Evolutionary conservation across 1,140 invertebrate species (phyloP).

Genomic region (Calephelis virginiensis): DNA sequence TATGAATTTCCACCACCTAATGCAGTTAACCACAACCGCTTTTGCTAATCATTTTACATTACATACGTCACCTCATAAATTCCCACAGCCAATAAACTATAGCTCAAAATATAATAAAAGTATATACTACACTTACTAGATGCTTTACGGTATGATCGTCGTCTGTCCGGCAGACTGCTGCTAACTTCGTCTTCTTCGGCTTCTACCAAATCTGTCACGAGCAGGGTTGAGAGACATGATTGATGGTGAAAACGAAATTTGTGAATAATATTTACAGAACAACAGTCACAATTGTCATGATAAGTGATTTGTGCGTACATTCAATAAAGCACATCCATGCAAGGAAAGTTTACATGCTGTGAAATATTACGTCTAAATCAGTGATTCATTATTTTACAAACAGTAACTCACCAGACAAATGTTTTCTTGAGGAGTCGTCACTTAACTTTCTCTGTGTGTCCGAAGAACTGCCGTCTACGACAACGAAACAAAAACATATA

Average conservation of each 20-base stretch:
- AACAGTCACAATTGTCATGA: conserved; percentile 30
- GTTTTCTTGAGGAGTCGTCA: conserved; percentile 77
- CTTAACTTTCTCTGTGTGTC: conserved; percentile 72
- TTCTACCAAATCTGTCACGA: conserved; percentile 75
- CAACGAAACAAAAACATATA: conserved; percentile 72
- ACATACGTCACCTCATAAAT: not conserved
- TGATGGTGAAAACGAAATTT: conserved; percentile 56
- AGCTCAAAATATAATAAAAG: not conserved
- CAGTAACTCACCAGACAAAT: conserved; percentile 72
- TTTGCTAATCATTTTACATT: not conserved
- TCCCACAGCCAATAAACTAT: not conserved
- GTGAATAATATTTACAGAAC: conserved; percentile 47
- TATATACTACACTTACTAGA: conserved; percentile 72
- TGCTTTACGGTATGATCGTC: conserved; percentile 69
- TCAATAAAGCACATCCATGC: conserved; percentile 41
- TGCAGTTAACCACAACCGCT: conserved; percentile 4
- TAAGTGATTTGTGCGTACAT: conserved; percentile 29
- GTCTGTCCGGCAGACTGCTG: conserved; percentile 67
- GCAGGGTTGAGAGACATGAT: conserved; percentile 52
- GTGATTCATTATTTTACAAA: conserved; percentile 3
- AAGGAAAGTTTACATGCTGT: conserved; percentile 37
- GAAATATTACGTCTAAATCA: conserved; percentile 11
- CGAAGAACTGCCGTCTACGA: conserved; percentile 73
- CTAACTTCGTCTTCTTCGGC: conserved; percentile 76
- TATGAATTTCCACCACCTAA: conserved; percentile 1